Percentiles rank a stretch among this genome's conserved stretches.
These are phyloP conservation scores for Notolabrus celidotus DNA, from an alignment of 2,797 vertebrate genomes.

Conservation along the genomic window DNA sequence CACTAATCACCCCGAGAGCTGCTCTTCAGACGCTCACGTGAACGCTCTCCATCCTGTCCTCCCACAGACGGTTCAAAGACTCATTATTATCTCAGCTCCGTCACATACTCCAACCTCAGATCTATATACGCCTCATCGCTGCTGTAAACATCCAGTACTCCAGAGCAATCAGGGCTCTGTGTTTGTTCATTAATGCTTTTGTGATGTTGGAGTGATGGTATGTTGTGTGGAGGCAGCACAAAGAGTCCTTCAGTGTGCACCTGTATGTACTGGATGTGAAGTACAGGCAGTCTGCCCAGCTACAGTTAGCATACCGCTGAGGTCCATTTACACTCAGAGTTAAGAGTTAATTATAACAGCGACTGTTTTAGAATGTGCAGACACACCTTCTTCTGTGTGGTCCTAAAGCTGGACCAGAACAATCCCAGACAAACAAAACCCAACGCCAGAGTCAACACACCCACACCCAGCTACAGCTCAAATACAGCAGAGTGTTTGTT, in stretches of 20 bases:
- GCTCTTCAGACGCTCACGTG: constrained; percentile 30
- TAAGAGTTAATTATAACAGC: no score
- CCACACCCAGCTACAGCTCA: not conserved
- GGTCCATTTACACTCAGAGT: constrained; percentile 41
- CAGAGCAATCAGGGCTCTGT: constrained; percentile 28
- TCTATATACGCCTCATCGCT: constrained; percentile 23
- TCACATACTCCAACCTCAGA: constrained; percentile 22
- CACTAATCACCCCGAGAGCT: constrained; percentile 61
- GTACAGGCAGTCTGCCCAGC: constrained; percentile 1
- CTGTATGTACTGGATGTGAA: constrained; percentile 5
- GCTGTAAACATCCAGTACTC: constrained; percentile 33
- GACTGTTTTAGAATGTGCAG: no score
- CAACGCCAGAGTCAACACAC: not conserved
- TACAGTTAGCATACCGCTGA: constrained; percentile 35
- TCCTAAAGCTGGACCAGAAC: constrained; percentile 22
- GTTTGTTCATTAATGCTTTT: constrained; percentile 12
- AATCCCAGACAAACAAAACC: not conserved
- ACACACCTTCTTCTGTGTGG: constrained; percentile 42
- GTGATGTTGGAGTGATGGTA: constrained; percentile 5
- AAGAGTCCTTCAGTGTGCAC: constrained; percentile 4
- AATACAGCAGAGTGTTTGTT: not conserved
- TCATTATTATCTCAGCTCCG: constrained; percentile 15
- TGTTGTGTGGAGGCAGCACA: not conserved
- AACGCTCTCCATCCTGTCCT: constrained; percentile 17
- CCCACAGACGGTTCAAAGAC: constrained; percentile 37